Base-by-base conservation (phyloP, 1,140 invertebrate species). In the Anadara kagoshimensis region DNA sequence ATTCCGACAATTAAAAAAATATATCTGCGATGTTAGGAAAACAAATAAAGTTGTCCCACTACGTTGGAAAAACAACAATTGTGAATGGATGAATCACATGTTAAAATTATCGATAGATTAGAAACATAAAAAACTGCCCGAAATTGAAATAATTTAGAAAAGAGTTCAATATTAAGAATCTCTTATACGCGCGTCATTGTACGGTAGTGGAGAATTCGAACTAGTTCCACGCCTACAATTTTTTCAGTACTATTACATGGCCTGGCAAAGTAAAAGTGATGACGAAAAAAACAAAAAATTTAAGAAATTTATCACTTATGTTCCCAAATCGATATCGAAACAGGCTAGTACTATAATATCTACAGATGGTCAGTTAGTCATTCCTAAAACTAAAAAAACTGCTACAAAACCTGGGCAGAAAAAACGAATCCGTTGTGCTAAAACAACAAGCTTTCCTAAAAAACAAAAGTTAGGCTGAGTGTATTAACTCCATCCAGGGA, bases 11-110 rank as follows among this genome's bases (percentile, higher is more conserved):
- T 62, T 14, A 41, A 44, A n/a, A 41, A 67, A 59, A 29, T 62
- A n/a, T 56, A 67, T 26, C 16, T 0, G 18, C n/a, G 53, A 18
- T 29, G 36, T 14, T n/a, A 54, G 20, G 12, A n/a, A n/a, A n/a
- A n/a, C n/a, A n/a, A n/a, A n/a, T n/a, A n/a, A n/a, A n/a, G n/a
- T n/a, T n/a, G n/a, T n/a, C n/a, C n/a, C n/a, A n/a, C n/a, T 66
- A 11, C 20, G 59, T 5, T 73, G 53, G 58, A 63, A 67, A 49
- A 74, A 74, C 53, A 69, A 74, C 16, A 49, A 45, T 20, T 64
- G 43, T 12, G 61, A 74, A 64, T 36, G 45, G 0, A 74, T 69
- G 47, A 74, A 74, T 36, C 51, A 75, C 54, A 63, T 53, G 16
- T 49, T 74, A 5, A 74, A 74, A 36, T 22, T 64, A 12, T 43